Percentiles rank a stretch among this genome's conserved stretches.
phyloP scores from a whole-genome alignment of 1,140 invertebrate genomes.

The Caenorhabditis inopinata region DNA sequence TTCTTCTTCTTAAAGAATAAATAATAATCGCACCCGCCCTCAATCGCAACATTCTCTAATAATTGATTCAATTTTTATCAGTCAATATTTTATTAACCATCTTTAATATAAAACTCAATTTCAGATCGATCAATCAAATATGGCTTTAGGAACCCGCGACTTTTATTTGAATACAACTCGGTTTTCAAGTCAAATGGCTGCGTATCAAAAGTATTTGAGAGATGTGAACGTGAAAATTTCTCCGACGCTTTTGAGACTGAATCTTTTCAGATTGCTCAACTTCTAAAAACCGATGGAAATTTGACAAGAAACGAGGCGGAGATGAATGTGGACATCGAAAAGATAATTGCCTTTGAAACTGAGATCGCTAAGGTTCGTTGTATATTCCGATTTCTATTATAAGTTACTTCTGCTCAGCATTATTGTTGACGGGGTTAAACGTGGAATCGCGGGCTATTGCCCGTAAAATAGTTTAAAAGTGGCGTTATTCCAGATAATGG shows the following conservation, averaged over 20 bases:
- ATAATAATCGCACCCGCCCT: no score
- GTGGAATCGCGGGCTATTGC: no score
- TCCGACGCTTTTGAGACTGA: no score
- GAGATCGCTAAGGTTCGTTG: slow-evolving; percentile 48
- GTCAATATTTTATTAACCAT: no score
- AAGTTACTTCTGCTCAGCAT: no score
- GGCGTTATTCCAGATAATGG: slow-evolving; percentile 46
- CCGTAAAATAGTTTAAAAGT: no score
- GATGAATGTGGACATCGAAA: slow-evolving; percentile 37
- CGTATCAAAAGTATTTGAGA: slow-evolving; percentile 48
- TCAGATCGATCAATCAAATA: slow-evolving; percentile 47
- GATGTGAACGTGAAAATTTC: not conserved
- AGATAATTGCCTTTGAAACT: slow-evolving; percentile 51
- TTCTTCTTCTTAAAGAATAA: no score
- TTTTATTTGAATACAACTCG: slow-evolving; percentile 51
- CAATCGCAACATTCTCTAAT: no score
- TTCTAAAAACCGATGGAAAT: slow-evolving; percentile 23
- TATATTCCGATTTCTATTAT: no score
- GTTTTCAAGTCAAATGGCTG: slow-evolving; percentile 49
- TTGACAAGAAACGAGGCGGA: not conserved
- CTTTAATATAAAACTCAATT: not conserved
- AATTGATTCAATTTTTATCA: no score
- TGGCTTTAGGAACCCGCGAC: slow-evolving; percentile 49
- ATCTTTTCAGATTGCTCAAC: slow-evolving; percentile 26
- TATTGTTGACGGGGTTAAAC: no score